Base-by-base conservation (phyloP, 37 sponge, comb jelly and placozoan genomes). In the Crambe crambe region DNA sequence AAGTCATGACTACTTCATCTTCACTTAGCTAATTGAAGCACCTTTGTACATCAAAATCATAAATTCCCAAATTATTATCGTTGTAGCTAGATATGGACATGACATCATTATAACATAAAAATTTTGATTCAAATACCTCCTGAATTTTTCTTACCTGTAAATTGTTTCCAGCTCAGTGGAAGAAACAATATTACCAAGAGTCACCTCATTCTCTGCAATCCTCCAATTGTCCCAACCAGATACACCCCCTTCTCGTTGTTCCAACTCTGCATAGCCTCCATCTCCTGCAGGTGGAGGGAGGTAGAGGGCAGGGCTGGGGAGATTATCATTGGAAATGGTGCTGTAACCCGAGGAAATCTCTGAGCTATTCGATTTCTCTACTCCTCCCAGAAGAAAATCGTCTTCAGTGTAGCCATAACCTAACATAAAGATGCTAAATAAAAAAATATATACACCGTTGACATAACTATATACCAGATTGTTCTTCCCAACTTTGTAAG, bases 211-310 rank as follows among this genome's bases (percentile, higher is more conserved):
- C 27, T n/a, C 41, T 15, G 61, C n/a, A 61, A 81, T 81, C 42
- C 47, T 71, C 81, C 81, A 81, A 30, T 81, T 72, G 22, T 81
- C 72, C 81, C 72, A 72, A 15, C 56, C 74, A 21, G 66, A 65
- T 34, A 65, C 66, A 20, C 34, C 5, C 2, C 35, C 66, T 31
- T 65, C 66, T 65, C 35, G 2, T 5, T 65, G 5, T 3, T 65
- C 66, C 3, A 65, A 17, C 5, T 65, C 66, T 65, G 66, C 27
- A 26, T 2, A 58, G 21, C 3, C 59, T 34, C 66, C 65, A 2
- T 35, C 58, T 22, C 42, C 38, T 22, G 65, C 1, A 20, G 63
- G 21, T 39, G 62, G 78, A 1, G 54, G 75, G n/a, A 74, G 37
- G 44, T 71, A 42, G 21, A 71, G 29, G 72, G 72, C 23, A 39